A percentile compares a stretch with the other conserved stretches of the same genome.
Evolutionary conservation across 2,113 vertebrate genomes (phyloP).

Genomic region (Strix aluco): DNA sequence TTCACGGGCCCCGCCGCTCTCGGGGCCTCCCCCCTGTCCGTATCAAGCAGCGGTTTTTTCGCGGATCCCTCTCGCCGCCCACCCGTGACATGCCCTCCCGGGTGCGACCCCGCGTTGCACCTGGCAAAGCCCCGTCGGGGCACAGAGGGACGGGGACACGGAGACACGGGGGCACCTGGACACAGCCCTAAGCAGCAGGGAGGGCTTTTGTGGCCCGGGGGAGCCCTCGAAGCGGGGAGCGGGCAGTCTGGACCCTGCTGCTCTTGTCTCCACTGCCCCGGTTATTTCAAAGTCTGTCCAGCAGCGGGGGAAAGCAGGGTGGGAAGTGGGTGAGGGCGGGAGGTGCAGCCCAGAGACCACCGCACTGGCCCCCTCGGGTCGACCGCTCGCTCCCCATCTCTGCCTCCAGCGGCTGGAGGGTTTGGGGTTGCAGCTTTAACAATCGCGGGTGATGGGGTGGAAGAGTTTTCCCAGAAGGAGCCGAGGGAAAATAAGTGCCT

Average conservation of each 20-base stretch:
- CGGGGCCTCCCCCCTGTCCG: no score
- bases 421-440: background rate
- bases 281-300: background rate
- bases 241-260: background rate
- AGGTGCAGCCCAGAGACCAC: background rate
- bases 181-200: no score
- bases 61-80: no score
- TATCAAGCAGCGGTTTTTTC: background rate
- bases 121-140: background rate
- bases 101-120: accelerated
- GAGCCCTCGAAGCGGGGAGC: background rate
- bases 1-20: background rate
- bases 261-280: background rate
- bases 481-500: background rate
- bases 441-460: background rate
- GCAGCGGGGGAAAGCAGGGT: background rate
- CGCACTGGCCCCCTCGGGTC: background rate
- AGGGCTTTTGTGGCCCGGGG: accelerated
- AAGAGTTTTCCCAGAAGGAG: background rate
- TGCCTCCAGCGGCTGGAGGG: background rate
- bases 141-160: background rate
- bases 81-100: background rate
- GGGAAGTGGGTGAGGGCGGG: background rate
- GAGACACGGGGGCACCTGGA: background rate
- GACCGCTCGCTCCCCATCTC: accelerated